A percentile compares a stretch with the other conserved stretches of the same genome.
phyloP scores from a whole-genome alignment of 1,140 invertebrate genomes.

The Cydia amplana region DNA sequence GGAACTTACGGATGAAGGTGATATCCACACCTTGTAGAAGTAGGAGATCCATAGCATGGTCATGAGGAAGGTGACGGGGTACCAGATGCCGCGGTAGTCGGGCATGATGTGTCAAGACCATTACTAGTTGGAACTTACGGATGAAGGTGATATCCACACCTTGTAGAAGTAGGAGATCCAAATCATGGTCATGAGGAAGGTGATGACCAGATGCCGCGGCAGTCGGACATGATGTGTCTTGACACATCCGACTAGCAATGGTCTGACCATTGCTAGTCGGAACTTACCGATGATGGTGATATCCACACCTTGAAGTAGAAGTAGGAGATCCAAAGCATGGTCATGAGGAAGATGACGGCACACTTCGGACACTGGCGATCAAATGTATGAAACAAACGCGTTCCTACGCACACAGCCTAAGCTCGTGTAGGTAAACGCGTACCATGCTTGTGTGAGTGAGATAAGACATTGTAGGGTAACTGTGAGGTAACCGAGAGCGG shows the following conservation, averaged over 20 bases:
- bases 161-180: conserved; percentile 97
- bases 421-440: too few relatives aligned
- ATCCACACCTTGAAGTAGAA: conserved; percentile 98
- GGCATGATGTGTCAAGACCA: conserved; percentile 86
- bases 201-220: conserved; percentile 91
- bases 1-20: conserved; percentile 83
- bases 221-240: conserved; percentile 96
- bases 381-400: too few relatives aligned
- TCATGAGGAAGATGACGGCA: conserved; percentile 92
- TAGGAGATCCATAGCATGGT: conserved; percentile 97
- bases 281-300: conserved; percentile 83
- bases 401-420: too few relatives aligned
- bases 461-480: too few relatives aligned
- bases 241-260: too few relatives aligned
- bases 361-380: too few relatives aligned
- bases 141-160: conserved; percentile 97
- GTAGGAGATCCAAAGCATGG: conserved; percentile 96
- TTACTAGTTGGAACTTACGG: conserved; percentile 76
- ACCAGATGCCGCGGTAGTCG: conserved; percentile 93
- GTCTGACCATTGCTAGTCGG: conserved; percentile 82
- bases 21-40: conserved; percentile 97
- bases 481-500: too few relatives aligned
- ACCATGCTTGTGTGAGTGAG: too few relatives aligned
- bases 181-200: conserved; percentile 93
- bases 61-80: conserved; percentile 92